These are phyloP conservation scores for Antitype chi DNA, from an alignment of 2,888 invertebrate genomes.

Conservation along the genomic window DNA sequence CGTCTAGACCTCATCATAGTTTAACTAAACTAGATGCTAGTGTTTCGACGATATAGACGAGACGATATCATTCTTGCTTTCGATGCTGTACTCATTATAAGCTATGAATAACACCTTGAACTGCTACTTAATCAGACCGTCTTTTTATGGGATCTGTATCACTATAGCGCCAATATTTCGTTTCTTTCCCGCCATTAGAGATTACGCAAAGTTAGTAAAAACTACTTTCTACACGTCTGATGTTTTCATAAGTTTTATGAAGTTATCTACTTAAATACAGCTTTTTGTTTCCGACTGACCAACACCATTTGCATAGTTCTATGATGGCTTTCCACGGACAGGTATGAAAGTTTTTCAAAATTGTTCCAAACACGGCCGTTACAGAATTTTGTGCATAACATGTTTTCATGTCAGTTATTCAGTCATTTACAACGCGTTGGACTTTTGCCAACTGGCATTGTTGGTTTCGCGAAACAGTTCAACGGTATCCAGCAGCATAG, in stretches of 20 bases:
- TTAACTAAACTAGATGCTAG: background rate
- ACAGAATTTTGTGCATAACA: slow-evolving; percentile 29
- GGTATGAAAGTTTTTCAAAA: slow-evolving; percentile 18
- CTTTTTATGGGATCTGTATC: slow-evolving; percentile 30
- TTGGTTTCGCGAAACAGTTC: slow-evolving; percentile 40
- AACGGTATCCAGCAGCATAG: slow-evolving; percentile 33
- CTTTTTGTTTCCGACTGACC: background rate
- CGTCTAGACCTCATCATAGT: slow-evolving; percentile 25
- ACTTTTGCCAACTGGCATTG: slow-evolving; percentile 51
- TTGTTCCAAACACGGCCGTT: slow-evolving; percentile 26
- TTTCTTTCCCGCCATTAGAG: background rate
- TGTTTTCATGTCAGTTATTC: slow-evolving; percentile 46
- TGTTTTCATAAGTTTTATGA: background rate
- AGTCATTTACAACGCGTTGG: slow-evolving; percentile 56
- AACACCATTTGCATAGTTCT: background rate
- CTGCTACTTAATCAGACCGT: slow-evolving; percentile 8
- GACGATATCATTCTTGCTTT: slow-evolving; percentile 12
- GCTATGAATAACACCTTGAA: background rate
- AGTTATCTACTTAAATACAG: background rate
- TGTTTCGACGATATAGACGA: background rate
- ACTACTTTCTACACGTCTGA: background rate
- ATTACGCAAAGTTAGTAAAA: background rate
- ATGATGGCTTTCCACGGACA: background rate
- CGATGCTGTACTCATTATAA: slow-evolving; percentile 2
- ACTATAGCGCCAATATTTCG: slow-evolving; percentile 5